Percentiles rank a stretch among this genome's conserved stretches.
Conservation (phyloP, 2,113 vertebrate species). For the Geococcyx californianus region DNA sequence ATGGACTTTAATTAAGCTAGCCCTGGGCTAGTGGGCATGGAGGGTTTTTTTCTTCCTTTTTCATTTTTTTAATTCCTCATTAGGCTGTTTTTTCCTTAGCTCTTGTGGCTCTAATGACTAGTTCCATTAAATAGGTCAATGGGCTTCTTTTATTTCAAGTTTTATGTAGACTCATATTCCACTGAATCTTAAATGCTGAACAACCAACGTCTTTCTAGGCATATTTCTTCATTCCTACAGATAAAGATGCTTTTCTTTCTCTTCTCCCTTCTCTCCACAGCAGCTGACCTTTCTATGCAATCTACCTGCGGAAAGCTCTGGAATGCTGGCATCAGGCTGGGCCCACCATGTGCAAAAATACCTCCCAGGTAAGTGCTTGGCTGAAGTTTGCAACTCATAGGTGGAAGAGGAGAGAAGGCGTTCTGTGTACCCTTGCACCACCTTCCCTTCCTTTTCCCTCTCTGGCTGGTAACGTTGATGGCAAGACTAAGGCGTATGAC, state of each 20-base stretch:
- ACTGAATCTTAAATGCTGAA: background rate
- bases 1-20: constrained; percentile 60
- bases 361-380: background rate
- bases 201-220: background rate
- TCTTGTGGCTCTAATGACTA: constrained; percentile 54
- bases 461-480: fast-evolving
- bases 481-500: background rate
- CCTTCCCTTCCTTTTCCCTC: background rate
- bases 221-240: background rate
- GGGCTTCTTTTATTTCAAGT: constrained; percentile 54
- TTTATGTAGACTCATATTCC: constrained; percentile 29
- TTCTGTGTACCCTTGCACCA: fast-evolving
- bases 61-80: constrained; percentile 52
- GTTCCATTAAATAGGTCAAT: constrained; percentile 61
- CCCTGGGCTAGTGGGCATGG: constrained; percentile 12
- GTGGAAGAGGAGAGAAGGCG: background rate
- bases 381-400: background rate
- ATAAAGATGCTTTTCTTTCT: background rate
- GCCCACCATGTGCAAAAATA: background rate
- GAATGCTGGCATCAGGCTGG: background rate
- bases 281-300: background rate
- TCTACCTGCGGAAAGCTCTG: background rate
- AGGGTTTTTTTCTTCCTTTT: background rate
- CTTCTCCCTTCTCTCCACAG: background rate
- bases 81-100: constrained; percentile 35